Evolutionary conservation across 35 echinoderm and acorn worm genomes (phyloP).

Genomic region (Ophiothrix spiculata): DNA sequence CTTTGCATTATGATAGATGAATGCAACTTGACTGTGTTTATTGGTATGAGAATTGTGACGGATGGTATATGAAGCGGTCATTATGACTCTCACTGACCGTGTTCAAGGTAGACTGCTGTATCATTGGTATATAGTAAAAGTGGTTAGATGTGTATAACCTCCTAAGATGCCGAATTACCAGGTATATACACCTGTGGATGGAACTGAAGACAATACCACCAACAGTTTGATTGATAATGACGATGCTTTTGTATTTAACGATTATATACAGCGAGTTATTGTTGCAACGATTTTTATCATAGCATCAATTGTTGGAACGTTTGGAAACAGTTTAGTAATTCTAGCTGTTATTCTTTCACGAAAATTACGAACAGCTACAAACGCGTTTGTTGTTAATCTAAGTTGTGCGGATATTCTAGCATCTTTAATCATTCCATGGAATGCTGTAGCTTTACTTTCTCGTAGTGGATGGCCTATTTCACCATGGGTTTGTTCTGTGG

Average conservation of each 20-base stretch:
- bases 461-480: constrained; percentile 42
- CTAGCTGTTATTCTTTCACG: constrained; percentile 51
- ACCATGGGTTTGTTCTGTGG: constrained; percentile 45
- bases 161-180: too few species aligned
- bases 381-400: constrained; percentile 92
- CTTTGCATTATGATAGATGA: too few species aligned
- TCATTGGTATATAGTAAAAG: too few species aligned
- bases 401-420: constrained; percentile 79
- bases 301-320: constrained; percentile 33
- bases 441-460: constrained; percentile 64
- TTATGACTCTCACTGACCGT: too few species aligned
- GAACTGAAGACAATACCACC: too few species aligned
- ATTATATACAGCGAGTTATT: constrained; percentile 33
- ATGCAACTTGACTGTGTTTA: too few species aligned
- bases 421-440: constrained; percentile 53
- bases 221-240: too few species aligned
- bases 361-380: constrained; percentile 74
- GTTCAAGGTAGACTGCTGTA: too few species aligned
- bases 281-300: constrained; percentile 47
- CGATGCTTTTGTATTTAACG: constrained; percentile 27
- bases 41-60: too few species aligned
- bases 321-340: constrained; percentile 46
- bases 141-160: too few species aligned
- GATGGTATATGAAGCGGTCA: too few species aligned
- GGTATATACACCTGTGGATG: too few species aligned